Conservation (phyloP, 2,888 invertebrate species). For the Morpho helenor region DNA sequence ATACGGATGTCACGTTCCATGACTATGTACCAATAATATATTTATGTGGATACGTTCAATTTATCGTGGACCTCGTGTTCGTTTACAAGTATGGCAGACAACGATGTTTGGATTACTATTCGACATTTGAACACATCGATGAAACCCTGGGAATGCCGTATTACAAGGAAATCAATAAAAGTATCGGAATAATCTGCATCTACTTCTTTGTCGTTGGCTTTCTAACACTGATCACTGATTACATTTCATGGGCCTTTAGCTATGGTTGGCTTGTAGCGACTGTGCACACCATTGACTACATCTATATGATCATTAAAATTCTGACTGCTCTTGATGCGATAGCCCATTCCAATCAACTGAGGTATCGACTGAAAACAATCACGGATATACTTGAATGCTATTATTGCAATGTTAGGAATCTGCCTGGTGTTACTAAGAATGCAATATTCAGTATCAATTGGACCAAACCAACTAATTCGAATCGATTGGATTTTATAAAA, state of each 20-base stretch:
- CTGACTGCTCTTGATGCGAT: constrained; percentile 21
- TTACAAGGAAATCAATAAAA: constrained; percentile 19
- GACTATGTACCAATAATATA: constrained; percentile 17
- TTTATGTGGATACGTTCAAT: constrained; percentile 23
- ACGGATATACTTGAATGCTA: constrained; percentile 22
- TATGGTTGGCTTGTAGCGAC: constrained; percentile 18
- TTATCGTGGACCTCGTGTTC: constrained; percentile 20
- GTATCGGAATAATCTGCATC: constrained; percentile 11
- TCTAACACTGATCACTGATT: constrained; percentile 11
- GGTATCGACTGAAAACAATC: constrained; percentile 24
- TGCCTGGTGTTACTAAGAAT: constrained; percentile 10
- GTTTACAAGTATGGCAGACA: constrained; percentile 27
- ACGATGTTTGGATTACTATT: constrained; percentile 18
- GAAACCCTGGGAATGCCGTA: constrained; percentile 18
- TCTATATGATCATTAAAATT: constrained; percentile 20
- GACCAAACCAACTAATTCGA: not conserved
- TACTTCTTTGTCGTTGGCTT: constrained; percentile 8
- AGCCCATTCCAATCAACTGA: constrained; percentile 23
- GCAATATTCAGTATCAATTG: constrained; percentile 5
- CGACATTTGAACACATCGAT: constrained; percentile 25
- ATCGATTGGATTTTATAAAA: constrained; percentile 12
- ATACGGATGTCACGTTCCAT: constrained; percentile 6
- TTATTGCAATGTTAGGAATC: constrained; percentile 8
- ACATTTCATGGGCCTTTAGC: constrained; percentile 6
- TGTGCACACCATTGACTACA: constrained; percentile 17